A percentile compares a stretch with the other conserved stretches of the same genome.
phyloP scores from a whole-genome alignment of 2,113 vertebrate genomes.

The Sisor rabdophorus region DNA sequence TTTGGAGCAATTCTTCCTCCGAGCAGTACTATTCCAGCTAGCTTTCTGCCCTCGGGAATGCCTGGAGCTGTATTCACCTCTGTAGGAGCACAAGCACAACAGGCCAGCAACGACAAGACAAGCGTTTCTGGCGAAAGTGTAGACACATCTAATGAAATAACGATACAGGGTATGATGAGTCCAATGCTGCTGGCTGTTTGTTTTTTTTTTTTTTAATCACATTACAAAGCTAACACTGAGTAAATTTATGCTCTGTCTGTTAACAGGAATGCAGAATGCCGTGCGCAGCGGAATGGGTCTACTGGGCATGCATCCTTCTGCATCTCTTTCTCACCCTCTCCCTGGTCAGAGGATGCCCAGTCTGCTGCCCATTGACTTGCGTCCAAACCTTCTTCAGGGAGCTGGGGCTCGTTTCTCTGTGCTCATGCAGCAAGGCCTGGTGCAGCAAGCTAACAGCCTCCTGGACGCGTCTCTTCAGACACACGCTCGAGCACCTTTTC shows the following conservation, averaged over 20 bases:
- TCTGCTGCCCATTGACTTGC: constrained; percentile 85
- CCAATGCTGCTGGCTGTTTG: not conserved
- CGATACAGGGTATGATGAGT: constrained; percentile 78
- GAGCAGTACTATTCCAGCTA: constrained; percentile 75
- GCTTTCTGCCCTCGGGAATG: constrained; percentile 80
- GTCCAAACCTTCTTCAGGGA: constrained; percentile 81
- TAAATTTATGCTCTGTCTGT: constrained; percentile 16
- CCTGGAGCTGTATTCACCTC: constrained; percentile 83
- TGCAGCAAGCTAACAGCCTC: constrained; percentile 67
- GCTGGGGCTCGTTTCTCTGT: constrained; percentile 80
- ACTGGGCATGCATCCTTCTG: constrained; percentile 84
- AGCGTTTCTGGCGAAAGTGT: constrained; percentile 75
- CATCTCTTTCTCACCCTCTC: constrained; percentile 78
- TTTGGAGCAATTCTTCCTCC: constrained; percentile 83
- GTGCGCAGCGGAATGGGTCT: constrained; percentile 81
- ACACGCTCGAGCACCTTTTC: constrained; percentile 79
- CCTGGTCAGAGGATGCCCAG: constrained; percentile 81
- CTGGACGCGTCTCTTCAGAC: constrained; percentile 83
- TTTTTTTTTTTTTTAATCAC: not conserved
- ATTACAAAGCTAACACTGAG: not conserved
- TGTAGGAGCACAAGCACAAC: constrained; percentile 68
- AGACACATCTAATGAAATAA: constrained; percentile 76
- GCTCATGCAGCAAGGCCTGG: constrained; percentile 81
- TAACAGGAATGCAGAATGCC: constrained; percentile 82
- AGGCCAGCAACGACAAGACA: constrained; percentile 74